Conservation (phyloP, 2,888 invertebrate genomes). For the Tipula confusa region DNA sequence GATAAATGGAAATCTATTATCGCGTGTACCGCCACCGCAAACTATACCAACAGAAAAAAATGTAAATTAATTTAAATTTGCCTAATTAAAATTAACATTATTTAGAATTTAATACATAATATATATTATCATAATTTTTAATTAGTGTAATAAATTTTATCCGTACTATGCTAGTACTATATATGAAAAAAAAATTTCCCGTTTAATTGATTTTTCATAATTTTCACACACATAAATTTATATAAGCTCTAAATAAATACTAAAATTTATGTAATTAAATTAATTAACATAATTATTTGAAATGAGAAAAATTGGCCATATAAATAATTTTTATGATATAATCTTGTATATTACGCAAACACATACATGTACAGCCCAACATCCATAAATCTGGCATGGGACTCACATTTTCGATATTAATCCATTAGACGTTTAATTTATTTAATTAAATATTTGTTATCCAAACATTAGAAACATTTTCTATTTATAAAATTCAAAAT, state of each 20-base stretch:
- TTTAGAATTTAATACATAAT: neutral
- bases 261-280: neutral
- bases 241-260: neutral
- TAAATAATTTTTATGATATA: neutral
- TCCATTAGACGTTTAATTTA: neutral
- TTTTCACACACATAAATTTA: neutral
- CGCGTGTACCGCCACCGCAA: neutral
- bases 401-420: neutral
- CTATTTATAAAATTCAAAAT: neutral
- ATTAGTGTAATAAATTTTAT: neutral
- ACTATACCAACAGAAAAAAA: neutral
- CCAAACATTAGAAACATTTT: neutral
- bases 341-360: too few relatives aligned
- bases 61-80: neutral
- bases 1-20: neutral
- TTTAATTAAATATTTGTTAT: neutral
- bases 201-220: neutral
- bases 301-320: neutral
- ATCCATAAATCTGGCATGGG: neutral
- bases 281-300: neutral
- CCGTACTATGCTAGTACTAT: neutral
- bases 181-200: neutral
- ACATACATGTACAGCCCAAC: neutral
- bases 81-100: neutral
- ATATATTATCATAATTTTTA: neutral